These are phyloP conservation scores for Samia ricini DNA, from an alignment of 1,140 invertebrate species.

Conservation along the genomic window DNA sequence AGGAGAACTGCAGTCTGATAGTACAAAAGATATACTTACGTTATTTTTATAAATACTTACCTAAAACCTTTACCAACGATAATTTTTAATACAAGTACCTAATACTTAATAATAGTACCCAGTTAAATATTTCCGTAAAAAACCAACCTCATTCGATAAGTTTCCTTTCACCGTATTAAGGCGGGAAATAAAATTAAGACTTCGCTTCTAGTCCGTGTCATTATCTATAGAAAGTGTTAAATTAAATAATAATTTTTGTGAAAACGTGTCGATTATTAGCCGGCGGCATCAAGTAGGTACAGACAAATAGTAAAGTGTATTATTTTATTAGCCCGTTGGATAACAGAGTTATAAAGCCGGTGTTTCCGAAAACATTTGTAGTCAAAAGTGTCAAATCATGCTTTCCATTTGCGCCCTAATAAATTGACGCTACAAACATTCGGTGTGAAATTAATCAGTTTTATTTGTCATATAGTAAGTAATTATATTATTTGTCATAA, in stretches of 20 bases:
- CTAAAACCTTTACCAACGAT: no score
- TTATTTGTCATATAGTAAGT: background rate
- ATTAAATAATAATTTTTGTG: slow-evolving; percentile 63
- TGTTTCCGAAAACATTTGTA: slow-evolving; percentile 68
- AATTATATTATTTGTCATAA: background rate
- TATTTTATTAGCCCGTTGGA: slow-evolving; percentile 40
- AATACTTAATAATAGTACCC: background rate
- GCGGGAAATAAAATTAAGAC: slow-evolving; percentile 34
- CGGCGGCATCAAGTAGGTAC: slow-evolving; percentile 20
- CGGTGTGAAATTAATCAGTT: background rate
- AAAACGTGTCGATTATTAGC: slow-evolving; percentile 70
- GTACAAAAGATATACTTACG: no score
- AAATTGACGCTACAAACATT: slow-evolving; percentile 29
- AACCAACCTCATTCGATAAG: slow-evolving; percentile 7
- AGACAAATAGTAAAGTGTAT: slow-evolving; percentile 17
- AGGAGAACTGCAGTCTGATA: no score
- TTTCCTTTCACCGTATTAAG: slow-evolving; percentile 48
- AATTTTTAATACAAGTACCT: no score
- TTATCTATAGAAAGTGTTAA: slow-evolving; percentile 60
- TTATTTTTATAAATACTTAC: no score
- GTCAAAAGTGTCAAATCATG: slow-evolving; percentile 69
- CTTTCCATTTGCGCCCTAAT: slow-evolving; percentile 55
- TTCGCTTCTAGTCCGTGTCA: slow-evolving; percentile 41
- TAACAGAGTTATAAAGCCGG: slow-evolving; percentile 40
- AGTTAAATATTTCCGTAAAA: background rate